Evolutionary conservation across 2,888 invertebrate genomes (phyloP).

Genomic region (Hedya salicella): DNA sequence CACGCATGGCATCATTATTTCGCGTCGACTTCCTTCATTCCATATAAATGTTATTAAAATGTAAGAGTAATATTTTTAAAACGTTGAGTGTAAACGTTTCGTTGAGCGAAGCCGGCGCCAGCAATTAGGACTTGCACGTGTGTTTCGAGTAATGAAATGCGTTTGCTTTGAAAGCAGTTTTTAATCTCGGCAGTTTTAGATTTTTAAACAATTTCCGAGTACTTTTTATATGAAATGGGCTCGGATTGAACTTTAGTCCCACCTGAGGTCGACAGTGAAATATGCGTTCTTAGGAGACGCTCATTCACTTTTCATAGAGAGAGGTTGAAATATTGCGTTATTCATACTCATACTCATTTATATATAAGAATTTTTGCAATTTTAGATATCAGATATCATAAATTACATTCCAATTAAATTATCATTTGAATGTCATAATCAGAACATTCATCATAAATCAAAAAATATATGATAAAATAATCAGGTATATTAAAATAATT

Average conservation of each 20-base stretch:
- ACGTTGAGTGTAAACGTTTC: slow-evolving; percentile 63
- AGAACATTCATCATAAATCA: too few species aligned
- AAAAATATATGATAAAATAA: too few species aligned
- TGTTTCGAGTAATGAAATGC: slow-evolving; percentile 57
- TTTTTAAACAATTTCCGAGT: slow-evolving; percentile 15
- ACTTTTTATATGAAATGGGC: slow-evolving; percentile 9
- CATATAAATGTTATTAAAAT: slow-evolving; percentile 77
- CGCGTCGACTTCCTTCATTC: slow-evolving; percentile 63
- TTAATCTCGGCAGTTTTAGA: slow-evolving; percentile 49
- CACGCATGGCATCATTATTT: slow-evolving; percentile 77
- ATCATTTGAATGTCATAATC: too few species aligned
- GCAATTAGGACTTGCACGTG: slow-evolving; percentile 70
- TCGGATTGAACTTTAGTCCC: neutral
- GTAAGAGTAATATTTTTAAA: slow-evolving; percentile 75
- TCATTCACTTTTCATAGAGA: too few species aligned
- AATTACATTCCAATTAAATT: too few species aligned
- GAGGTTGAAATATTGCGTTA: too few species aligned
- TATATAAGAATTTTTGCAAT: too few species aligned
- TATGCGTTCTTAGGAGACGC: too few species aligned
- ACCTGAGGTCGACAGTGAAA: neutral
- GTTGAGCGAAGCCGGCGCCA: slow-evolving; percentile 55
- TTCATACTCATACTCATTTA: too few species aligned
- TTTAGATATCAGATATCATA: too few species aligned
- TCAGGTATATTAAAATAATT: too few species aligned
- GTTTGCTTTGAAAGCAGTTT: slow-evolving; percentile 54